Evolutionary conservation across 2,888 invertebrate genomes (phyloP).

Genomic region (Andrena chrysosceles): DNA sequence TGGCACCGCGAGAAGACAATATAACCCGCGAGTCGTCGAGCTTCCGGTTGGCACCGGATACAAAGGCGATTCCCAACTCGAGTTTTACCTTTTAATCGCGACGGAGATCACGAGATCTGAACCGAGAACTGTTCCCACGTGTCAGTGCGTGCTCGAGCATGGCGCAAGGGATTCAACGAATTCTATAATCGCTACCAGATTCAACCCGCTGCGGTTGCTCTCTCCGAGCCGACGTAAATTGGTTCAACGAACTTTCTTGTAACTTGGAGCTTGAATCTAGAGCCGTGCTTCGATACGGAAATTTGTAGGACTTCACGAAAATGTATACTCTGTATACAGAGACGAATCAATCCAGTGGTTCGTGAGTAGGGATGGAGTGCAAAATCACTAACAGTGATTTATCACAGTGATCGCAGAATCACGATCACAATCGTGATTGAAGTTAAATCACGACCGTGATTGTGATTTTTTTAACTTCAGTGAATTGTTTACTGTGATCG

Average conservation of each 20-base stretch:
- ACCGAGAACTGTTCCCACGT: constrained; percentile 23
- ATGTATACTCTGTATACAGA: too few species aligned
- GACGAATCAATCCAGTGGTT: too few species aligned
- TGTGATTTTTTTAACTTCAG: too few species aligned
- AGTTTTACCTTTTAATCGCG: constrained; percentile 24
- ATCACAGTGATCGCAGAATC: too few species aligned
- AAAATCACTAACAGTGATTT: too few species aligned
- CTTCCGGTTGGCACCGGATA: constrained; percentile 49
- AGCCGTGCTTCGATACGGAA: too few species aligned
- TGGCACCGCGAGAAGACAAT: constrained; percentile 24
- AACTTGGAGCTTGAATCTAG: too few species aligned
- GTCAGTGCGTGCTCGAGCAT: background rate
- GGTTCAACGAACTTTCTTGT: background rate
- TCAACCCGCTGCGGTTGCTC: background rate
- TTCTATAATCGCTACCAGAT: background rate
- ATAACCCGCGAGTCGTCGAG: constrained; percentile 17
- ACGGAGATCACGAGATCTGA: constrained; percentile 13
- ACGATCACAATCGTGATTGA: too few species aligned
- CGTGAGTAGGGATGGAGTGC: too few species aligned
- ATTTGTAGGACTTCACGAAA: too few species aligned
- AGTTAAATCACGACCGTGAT: too few species aligned
- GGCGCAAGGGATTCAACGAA: background rate
- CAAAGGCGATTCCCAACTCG: constrained; percentile 11
- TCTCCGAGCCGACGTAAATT: background rate
- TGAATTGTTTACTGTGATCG: too few species aligned